Base-by-base conservation (phyloP, 1,140 invertebrate genomes). In the Hypothenemus hampei region DNA sequence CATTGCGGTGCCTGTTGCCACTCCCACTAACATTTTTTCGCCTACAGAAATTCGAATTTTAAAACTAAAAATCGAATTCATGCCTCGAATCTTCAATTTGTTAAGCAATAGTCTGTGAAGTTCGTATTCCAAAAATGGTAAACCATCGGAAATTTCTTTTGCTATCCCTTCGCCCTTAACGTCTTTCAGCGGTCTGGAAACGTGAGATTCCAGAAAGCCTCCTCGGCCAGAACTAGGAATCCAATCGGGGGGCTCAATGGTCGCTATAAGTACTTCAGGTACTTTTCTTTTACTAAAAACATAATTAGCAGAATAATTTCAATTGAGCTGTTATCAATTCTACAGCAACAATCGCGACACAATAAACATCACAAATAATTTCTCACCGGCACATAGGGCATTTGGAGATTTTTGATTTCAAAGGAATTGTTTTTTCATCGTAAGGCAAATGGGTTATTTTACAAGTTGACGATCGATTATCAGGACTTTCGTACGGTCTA, bases 91-190 rank as follows among this genome's bases (percentile, higher is more conserved):
- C 70, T 89, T 85, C 0, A 97, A 73, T 72, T 96, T 97, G 65
- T 93, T 93, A 2, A 96, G 78, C 8, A 97, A 73, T 63, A 96
- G 81, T 57, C 90, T 84, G 70, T 98, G 92, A 20, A 98, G 74
- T 70, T 98, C 95, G 72, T 97, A 97, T 72, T 98, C 93, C 35
- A 98, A 70, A 73, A 98, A 97, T 1, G 95, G 95, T 33, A 98
- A 73, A 49, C 86, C 83, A 72, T 92, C 89, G 4, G 92, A 95
- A 49, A 97, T 90, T 74, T 97, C 93, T 68, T 94, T 89, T 3
- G 94, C 94, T 68, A 89, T 91, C 2, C 87, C 77, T 75, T 97
- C 93, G 2, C 88, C 85, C 39, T 85, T 82, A 6, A 84, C 72
- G 62, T 93, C 91, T 53, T 82, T 81, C 64, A 94, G 89, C 1